These are phyloP conservation scores for Anastrepha obliqua DNA, from an alignment of 1,140 invertebrate species.

Conservation along the genomic window DNA sequence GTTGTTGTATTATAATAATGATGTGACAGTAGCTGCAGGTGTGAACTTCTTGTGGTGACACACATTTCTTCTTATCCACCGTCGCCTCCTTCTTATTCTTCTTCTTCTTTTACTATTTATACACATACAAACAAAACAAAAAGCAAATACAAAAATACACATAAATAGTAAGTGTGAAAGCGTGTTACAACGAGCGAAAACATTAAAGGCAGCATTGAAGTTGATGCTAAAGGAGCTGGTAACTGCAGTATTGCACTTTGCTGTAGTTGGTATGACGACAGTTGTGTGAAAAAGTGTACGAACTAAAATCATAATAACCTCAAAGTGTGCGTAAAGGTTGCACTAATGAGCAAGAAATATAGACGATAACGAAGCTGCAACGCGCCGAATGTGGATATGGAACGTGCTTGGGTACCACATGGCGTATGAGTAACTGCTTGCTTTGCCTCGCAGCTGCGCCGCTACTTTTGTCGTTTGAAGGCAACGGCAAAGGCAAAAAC, in stretches of 20 bases:
- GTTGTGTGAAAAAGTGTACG: not conserved
- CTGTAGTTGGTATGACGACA: not conserved
- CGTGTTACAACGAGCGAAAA: not conserved
- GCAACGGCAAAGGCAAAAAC: not conserved
- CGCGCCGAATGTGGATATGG: not conserved
- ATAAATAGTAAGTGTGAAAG: not conserved
- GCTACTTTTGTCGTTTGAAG: not conserved
- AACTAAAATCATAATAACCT: slow-evolving; percentile 47
- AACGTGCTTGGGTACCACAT: slow-evolving; percentile 9
- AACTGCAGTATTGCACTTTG: too few relatives aligned
- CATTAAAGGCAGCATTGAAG: not conserved
- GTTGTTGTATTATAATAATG: not conserved
- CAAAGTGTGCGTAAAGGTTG: slow-evolving; percentile 49
- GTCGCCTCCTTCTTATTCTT: not conserved
- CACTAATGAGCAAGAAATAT: slow-evolving; percentile 48
- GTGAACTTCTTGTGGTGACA: slow-evolving; percentile 51
- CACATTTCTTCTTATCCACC: not conserved
- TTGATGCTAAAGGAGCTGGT: not conserved
- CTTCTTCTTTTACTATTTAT: not conserved
- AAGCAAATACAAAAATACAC: not conserved
- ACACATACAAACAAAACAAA: not conserved
- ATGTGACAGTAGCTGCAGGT: slow-evolving; percentile 11
- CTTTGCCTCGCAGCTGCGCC: not conserved
- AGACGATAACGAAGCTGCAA: not conserved
- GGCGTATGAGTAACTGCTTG: slow-evolving; percentile 18